Evolutionary conservation across 1,140 invertebrate species (phyloP).

Genomic region (Pararge aegeria): DNA sequence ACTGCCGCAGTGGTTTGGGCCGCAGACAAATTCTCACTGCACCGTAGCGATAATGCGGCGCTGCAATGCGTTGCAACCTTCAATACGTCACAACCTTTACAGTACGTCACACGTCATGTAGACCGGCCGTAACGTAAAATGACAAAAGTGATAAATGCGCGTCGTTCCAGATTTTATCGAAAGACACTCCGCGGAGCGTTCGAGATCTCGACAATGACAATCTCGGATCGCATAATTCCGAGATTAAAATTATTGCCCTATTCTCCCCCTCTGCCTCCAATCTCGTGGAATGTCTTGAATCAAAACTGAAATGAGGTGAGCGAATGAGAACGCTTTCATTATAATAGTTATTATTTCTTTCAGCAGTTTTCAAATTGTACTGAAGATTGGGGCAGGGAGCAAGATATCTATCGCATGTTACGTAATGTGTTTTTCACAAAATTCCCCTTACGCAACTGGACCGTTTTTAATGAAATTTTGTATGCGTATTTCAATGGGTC

Average conservation of each 20-base stretch:
- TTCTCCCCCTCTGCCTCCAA: constrained; percentile 16
- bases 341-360: neutral
- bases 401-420: no score
- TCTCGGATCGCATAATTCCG: constrained; percentile 41
- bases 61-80: no score
- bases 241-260: constrained; percentile 46
- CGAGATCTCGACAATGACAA: constrained; percentile 33
- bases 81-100: no score
- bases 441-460: no score
- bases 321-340: constrained; percentile 23
- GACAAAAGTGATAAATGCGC: constrained; percentile 33
- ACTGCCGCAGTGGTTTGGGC: no score
- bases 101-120: no score
- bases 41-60: no score
- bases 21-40: no score
- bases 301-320: constrained; percentile 22
- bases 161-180: constrained; percentile 34
- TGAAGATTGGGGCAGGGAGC: no score
- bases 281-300: constrained; percentile 25
- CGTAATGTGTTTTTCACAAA: no score
- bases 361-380: neutral
- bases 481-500: no score
- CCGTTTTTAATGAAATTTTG: no score
- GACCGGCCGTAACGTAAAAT: constrained; percentile 13
- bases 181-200: constrained; percentile 29